A percentile compares a stretch with the other conserved stretches of the same genome.
These are phyloP conservation scores for Platalea minor DNA, from an alignment of 2,797 vertebrate genomes.

Conservation along the genomic window DNA sequence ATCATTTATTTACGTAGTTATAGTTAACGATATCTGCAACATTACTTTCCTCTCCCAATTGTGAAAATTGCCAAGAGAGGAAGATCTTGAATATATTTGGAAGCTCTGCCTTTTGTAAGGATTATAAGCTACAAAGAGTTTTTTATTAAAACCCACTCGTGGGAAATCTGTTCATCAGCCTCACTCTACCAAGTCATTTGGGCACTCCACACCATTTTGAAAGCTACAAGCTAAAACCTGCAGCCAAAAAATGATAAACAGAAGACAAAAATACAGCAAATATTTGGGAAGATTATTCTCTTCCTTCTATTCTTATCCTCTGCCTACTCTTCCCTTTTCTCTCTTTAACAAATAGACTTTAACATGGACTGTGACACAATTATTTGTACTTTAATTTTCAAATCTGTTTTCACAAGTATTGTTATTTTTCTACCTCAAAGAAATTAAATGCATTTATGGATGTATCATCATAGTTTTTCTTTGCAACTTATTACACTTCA, in stretches of 20 bases:
- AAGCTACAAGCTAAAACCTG: not conserved
- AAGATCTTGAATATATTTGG: not conserved
- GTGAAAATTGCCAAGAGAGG: not conserved
- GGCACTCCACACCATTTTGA: accelerated
- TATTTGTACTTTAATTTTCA: not conserved
- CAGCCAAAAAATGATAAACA: not conserved
- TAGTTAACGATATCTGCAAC: not conserved
- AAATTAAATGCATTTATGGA: not conserved
- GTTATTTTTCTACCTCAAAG: not conserved
- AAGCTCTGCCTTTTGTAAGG: not conserved
- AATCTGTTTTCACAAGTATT: not conserved
- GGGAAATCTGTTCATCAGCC: not conserved
- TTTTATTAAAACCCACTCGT: not conserved
- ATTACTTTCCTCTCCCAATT: not conserved
- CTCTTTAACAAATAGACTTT: not conserved
- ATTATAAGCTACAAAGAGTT: not conserved
- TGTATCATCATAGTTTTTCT: not conserved
- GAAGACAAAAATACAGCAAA: not conserved
- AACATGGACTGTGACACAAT: not conserved
- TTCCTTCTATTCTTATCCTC: not conserved
- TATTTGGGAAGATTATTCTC: not conserved
- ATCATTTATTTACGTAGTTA: not conserved
- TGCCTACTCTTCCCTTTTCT: not conserved
- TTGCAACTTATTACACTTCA: not conserved
- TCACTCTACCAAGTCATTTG: not conserved